phyloP scores from a whole-genome alignment of 2,113 vertebrate genomes.

The Odontophorus gujanensis region DNA sequence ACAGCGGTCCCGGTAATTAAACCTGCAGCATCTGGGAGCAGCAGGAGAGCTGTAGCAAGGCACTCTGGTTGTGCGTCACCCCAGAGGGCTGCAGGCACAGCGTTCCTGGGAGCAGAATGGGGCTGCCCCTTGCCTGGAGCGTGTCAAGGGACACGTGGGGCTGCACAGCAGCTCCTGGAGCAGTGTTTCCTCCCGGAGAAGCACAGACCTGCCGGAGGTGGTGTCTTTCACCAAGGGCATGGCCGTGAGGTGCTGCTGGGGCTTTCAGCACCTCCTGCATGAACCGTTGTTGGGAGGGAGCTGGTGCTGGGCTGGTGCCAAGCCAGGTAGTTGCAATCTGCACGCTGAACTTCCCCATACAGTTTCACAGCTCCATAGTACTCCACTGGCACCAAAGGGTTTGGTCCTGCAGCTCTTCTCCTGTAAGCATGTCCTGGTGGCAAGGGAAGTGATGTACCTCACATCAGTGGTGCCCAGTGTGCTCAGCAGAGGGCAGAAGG shows the following conservation, averaged over 20 bases:
- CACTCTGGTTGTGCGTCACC: background rate
- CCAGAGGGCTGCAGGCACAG: background rate
- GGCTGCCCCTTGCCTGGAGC: background rate
- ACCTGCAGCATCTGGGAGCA: background rate
- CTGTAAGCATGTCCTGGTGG: accelerated
- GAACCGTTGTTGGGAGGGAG: background rate
- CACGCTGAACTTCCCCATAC: background rate
- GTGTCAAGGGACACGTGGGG: background rate
- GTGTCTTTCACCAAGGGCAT: background rate
- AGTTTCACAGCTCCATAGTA: background rate
- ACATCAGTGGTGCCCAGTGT: background rate
- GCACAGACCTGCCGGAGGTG: background rate
- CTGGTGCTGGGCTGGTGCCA: background rate
- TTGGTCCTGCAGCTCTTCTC: background rate
- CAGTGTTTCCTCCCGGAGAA: background rate
- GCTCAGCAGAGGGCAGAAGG: background rate
- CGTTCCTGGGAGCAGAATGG: accelerated
- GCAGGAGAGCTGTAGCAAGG: background rate
- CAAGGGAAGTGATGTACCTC: accelerated
- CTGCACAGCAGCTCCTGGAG: accelerated
- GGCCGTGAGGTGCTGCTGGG: accelerated
- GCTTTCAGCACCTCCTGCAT: background rate
- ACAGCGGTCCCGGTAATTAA: accelerated
- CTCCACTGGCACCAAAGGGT: background rate
- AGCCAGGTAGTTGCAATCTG: slow-evolving; percentile 17